Evolutionary conservation across 2,888 invertebrate genomes (phyloP).

Genomic region (Holacanthella duospinosa): DNA sequence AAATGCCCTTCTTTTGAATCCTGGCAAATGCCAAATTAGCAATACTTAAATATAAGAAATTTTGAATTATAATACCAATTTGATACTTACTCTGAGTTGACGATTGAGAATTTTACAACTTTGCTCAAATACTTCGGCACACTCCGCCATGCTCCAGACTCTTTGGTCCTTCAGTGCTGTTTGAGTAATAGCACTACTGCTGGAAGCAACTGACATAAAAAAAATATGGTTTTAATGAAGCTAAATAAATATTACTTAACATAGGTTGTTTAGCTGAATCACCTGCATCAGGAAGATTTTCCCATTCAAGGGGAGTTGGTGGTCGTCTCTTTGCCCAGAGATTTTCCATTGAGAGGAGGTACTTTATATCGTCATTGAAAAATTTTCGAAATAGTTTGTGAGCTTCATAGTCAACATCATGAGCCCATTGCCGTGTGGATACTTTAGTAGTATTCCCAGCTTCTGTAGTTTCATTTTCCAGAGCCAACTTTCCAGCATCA

Average conservation of each 20-base stretch:
- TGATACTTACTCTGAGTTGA: constrained; percentile 44
- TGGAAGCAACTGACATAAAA: constrained; percentile 43
- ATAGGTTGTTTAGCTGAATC: background rate
- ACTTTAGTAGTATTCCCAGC: constrained; percentile 48
- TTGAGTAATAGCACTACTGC: constrained; percentile 38
- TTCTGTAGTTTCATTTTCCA: constrained; percentile 44
- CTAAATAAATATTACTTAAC: background rate
- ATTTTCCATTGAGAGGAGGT: constrained; percentile 85
- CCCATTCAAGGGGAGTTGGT: constrained; percentile 69
- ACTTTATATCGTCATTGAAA: constrained; percentile 87
- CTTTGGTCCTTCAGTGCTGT: constrained; percentile 60
- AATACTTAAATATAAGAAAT: background rate
- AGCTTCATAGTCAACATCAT: constrained; percentile 67
- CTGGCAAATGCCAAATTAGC: constrained; percentile 28
- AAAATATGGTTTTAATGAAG: background rate
- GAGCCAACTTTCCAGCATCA: constrained; percentile 27
- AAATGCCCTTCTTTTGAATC: constrained; percentile 48
- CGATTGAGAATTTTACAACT: constrained; percentile 56
- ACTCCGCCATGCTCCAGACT: constrained; percentile 68
- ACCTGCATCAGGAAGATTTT: constrained; percentile 46
- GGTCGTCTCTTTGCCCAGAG: constrained; percentile 84
- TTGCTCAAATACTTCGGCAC: constrained; percentile 57
- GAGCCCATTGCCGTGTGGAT: constrained; percentile 83
- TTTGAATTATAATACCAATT: background rate
- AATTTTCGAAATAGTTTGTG: constrained; percentile 82